Base-by-base conservation (phyloP, 2,113 vertebrate genomes). In the Athene cunicularia region DNA sequence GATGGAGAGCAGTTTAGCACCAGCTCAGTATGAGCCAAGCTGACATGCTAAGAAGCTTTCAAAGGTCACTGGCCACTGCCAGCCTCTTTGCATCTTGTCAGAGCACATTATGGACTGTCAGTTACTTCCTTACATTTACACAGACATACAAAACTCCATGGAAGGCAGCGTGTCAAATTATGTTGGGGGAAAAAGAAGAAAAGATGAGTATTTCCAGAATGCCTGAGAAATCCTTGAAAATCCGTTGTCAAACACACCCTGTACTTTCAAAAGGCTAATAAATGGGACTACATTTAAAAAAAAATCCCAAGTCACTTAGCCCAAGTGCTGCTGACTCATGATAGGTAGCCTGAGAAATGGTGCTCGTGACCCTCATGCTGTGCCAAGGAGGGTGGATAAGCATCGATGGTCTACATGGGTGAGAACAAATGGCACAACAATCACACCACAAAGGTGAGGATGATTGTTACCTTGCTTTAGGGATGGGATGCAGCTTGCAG, bases 21-120 rank as follows among this genome's bases (percentile, higher is more conserved):
- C 9, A 50, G 39, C 39, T 72, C 60, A 45, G 45, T 56, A 71
- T 62, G 47, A 91, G 10, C 6, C 73, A 91, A 4, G 14, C 12
- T 81, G 41, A 47, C n/a, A 67, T 55, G 39, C 33, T 32, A 52
- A 80, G 66, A 82, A 80, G 19, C 21, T 90, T 85, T 72, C 67
- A 85, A 80, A 88, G 41, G 68, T 86, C 62, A 71, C 5, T 19
- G 24, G 79, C 62, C 58, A 75, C 68, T 1, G 1, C 14, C n/a
- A 81, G 62, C 43, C 60, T n/a, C 75, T 94, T 93, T 93, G 52
- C 66, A 89, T 86, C 91, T 77, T 86, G 64, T 96, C 89, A 96
- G 55, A 91, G 64, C 47, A 79, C 33, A 52, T 81, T 81, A 72
- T 19, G n/a, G 43, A 20, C 52, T 81, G 47, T 39, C 49, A 90